Base-by-base conservation (phyloP, 2,797 vertebrate genomes). In the Nothura maculosa region DNA sequence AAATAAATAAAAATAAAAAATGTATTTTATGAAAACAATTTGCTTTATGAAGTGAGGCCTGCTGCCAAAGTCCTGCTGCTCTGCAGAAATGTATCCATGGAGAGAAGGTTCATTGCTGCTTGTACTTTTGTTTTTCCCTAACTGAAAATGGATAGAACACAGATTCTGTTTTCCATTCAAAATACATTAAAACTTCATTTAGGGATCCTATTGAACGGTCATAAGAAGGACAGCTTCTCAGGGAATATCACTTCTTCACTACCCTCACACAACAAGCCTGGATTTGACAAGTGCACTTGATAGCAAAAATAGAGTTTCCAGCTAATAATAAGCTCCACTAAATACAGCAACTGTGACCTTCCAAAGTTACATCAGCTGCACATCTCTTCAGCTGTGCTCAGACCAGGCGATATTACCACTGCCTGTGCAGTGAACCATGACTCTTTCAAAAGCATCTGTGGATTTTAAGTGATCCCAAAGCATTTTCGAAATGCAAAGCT, bases 171-270 rank as follows among this genome's bases (percentile, higher is more conserved):
- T 96, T 95, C 92, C 94, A 96, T 95, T 96, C 89, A 92, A 95
- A 96, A 88, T 84, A 87, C 48, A 95, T 96, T 95, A 94, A 93
- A 89, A 96, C 94, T 94, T 97, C 87, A 97, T 97, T 97, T 94
- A 87, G 87, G 73, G 67, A 74, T 77, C 73, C 82, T 93, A 97
- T 81, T 93, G 95, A 96, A 91, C 45, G 47, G 84, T 90, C 91
- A 96, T 64, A 92, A 93, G 88, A 87, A 97, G 95, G 94, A 94
- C 76, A 94, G 81, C 30, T 95, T 97, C 94, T 96, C 67, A 30
- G 96, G 94, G 92, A 97, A 96, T 94, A 95, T 96, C 75, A 92
- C 61, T 96, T 95, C 87, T 91, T 87, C 90, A 55, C 73, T 91
- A 83, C 66, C 82, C 83, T 92, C 93, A 90, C 89, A 96, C 93